Conservation (phyloP, 2,888 invertebrate genomes). For the Apamea crenata region DNA sequence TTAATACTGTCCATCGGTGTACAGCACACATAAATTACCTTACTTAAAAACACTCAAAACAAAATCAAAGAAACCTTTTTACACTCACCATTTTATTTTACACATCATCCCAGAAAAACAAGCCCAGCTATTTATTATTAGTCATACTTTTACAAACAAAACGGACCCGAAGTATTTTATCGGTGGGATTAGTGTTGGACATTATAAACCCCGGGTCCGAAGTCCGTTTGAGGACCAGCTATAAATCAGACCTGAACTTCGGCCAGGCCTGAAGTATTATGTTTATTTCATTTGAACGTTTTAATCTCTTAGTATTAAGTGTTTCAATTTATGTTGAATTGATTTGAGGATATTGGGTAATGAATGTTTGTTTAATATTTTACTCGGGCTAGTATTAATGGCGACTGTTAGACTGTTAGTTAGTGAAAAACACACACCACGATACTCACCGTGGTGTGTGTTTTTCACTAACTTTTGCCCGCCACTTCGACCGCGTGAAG, state of each 20-base stretch:
- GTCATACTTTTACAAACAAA: slow-evolving; percentile 51
- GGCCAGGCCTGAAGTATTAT: slow-evolving; percentile 69
- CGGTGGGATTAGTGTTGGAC: slow-evolving; percentile 60
- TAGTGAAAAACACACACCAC: no score
- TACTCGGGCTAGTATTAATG: slow-evolving; percentile 5
- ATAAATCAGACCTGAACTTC: slow-evolving; percentile 80
- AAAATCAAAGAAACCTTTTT: neutral
- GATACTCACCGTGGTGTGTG: neutral
- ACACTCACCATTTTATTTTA: slow-evolving; percentile 19
- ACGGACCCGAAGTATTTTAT: slow-evolving; percentile 54
- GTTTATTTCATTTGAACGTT: slow-evolving; percentile 79
- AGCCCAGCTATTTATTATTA: slow-evolving; percentile 32
- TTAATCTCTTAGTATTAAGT: slow-evolving; percentile 69
- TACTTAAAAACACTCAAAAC: neutral
- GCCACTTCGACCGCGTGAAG: neutral
- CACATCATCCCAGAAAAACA: slow-evolving; percentile 28
- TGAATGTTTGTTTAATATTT: neutral
- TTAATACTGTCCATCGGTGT: neutral
- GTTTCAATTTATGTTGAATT: slow-evolving; percentile 55
- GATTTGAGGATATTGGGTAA: slow-evolving; percentile 21
- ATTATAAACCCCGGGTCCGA: slow-evolving; percentile 50
- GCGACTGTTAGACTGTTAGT: no score
- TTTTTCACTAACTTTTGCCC: neutral
- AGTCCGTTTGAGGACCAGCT: slow-evolving; percentile 57
- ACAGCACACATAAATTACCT: neutral